Evolutionary conservation across 1,140 invertebrate genomes (phyloP), one percentile per base, ranked within the genome.

Genomic region (Magallana gigas): DNA sequence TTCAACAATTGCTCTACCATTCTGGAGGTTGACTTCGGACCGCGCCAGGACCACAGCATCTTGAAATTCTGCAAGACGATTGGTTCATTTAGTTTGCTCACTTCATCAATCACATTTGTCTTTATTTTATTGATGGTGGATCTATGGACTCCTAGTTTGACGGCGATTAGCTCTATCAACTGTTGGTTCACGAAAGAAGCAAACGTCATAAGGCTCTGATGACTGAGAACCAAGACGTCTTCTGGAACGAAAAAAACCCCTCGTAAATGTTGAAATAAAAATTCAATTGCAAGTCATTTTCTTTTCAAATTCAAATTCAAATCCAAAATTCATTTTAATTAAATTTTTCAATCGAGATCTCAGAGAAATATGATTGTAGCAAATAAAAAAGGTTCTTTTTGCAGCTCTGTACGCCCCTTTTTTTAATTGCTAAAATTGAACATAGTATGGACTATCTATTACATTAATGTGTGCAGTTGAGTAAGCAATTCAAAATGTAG

Each of bases 161-260:
- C 8, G 1, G 36, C 81, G 1, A 83, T 57, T n/a, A 18, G 48
- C 57, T 83, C 81, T 57, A 58, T 58, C 14, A 56, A 57, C 12
- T 83, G 48, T 83, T 83, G 81, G 11, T 83, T 83, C 48, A 83
- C 57, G 8, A 83, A 57, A 14, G 81, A 83, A 29, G 18, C 36
- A 57, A 83, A 83, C 8, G 56, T 83, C 57, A 83, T 16, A 1
- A 83, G 48, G 16, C 48, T 57, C 4, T 18, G 12, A 16, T 83
- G 81, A 23, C 81, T 83, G 81, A 83, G 81, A 1, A 83, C 81
- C 48, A n/a, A 58, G 7, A 83, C 48, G 16, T 83, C 48, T 8
- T 83, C 81, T 83, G 81, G 57, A 83, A 83, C n/a, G 23, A 12
- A 48, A 81, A 83, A 76, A 29, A 48, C 36, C 36, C 36, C 36